Conservation (phyloP, 1,140 invertebrate genomes). For the Atta cephalotes region DNA sequence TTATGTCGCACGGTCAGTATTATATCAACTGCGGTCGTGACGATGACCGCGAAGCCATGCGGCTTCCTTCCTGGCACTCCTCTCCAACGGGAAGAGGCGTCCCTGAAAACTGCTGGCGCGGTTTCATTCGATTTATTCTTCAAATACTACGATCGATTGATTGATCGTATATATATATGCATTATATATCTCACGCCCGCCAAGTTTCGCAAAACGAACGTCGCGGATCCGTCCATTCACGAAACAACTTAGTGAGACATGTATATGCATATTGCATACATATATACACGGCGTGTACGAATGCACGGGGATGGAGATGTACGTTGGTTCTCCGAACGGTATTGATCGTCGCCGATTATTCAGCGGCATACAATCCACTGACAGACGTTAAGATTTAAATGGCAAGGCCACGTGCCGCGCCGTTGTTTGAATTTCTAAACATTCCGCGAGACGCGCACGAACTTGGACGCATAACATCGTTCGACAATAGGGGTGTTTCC, state of each 20-base stretch:
- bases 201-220: too few relatives aligned
- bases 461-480: conserved; percentile 16
- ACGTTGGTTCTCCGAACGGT: conserved; percentile 25
- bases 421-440: conserved; percentile 69
- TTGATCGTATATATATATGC: too few relatives aligned
- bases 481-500: neutral
- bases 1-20: conserved; percentile 70
- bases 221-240: neutral
- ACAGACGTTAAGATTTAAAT: conserved; percentile 72
- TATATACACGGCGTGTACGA: neutral
- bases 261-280: too few relatives aligned
- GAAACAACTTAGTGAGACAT: neutral
- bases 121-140: neutral
- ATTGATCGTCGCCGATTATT: conserved; percentile 71
- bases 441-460: conserved; percentile 30
- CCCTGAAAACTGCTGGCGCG: neutral
- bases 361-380: conserved; percentile 58
- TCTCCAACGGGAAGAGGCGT: neutral
- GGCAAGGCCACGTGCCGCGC: conserved; percentile 69
- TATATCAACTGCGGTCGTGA: conserved; percentile 65
- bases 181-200: too few relatives aligned
- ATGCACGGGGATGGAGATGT: neutral
- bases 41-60: conserved; percentile 40
- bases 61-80: conserved; percentile 64
- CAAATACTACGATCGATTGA: neutral